Base-by-base conservation (phyloP, 1,140 invertebrate genomes). In the Formica exsecta region DNA sequence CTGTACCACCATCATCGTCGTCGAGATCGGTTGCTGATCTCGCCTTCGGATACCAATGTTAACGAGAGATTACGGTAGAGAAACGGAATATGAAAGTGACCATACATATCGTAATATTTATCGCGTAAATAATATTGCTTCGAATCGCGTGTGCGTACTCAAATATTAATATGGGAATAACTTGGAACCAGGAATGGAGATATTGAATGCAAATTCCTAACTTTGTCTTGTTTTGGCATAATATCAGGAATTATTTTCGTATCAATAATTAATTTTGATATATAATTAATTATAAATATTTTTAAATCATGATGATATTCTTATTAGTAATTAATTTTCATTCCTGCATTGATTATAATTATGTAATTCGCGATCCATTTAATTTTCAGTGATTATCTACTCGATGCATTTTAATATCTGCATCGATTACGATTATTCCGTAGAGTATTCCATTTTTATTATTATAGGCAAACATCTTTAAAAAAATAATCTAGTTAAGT, bases 51-150 rank as follows among this genome's bases (percentile, higher is more conserved):
- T 66, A n/a, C 22, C 62, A 76, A 8, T 59, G 59, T 11, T 66
- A 65, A 89, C 54, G 86, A 71, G 41, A 83, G 85, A 89, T 86
- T 74, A 65, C 29, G 16, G 7, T 73, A 38, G 59, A 71, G 7
- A 25, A 54, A 13, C 41, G 44, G 3, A 32, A 4, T 32, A 32
- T 32, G 32, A 51, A 75, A 59, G 25, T 65, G 11, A 29, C 80
- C 22, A 61, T 48, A 25, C 62, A n/a, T 73, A 22, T 22, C 54
- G 57, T 61, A 88, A 74, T 29, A 16, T 70, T 51, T 57, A n/a
- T 22, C 57, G 19, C 3, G 59, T 9, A 73, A 88, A 57, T 70
- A 79, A 64, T 64, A 80, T 48, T 66, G 48, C 22, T 38, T 19
- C 4, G 25, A 59, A 73, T 8, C 11, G 41, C 62, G n/a, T 13